These are phyloP conservation scores for Leucoma salicis DNA, from an alignment of 2,888 invertebrate species.

Conservation along the genomic window DNA sequence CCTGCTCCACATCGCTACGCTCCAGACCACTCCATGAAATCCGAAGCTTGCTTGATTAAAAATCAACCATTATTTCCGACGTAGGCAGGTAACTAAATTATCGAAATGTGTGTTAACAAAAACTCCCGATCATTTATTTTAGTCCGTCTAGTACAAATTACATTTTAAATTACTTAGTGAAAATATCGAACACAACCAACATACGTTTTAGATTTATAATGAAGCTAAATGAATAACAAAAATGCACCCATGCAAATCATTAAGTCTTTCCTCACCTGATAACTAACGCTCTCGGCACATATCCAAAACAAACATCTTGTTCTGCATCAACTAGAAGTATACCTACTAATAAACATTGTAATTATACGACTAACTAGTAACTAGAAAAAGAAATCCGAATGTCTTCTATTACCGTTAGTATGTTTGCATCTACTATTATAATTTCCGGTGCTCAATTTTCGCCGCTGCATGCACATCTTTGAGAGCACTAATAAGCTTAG, in stretches of 20 bases:
- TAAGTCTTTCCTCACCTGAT: conserved; percentile 13
- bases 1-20: too few relatives aligned
- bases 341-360: neutral
- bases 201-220: conserved; percentile 5
- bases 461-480: too few relatives aligned
- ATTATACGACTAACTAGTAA: neutral
- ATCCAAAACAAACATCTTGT: conserved; percentile 36
- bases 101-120: neutral
- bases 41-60: neutral
- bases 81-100: neutral
- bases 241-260: conserved; percentile 21
- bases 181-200: conserved; percentile 9
- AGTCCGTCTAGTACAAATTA: neutral
- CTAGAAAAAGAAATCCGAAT: neutral
- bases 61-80: neutral
- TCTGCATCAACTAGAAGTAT: conserved; percentile 20
- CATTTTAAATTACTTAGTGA: conserved; percentile 7
- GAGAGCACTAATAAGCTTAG: too few relatives aligned
- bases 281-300: conserved; percentile 32
- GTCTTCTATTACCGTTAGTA: too few relatives aligned
- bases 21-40: too few relatives aligned
- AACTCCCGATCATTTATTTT: neutral
- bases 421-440: too few relatives aligned
- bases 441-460: too few relatives aligned
- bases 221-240: conserved; percentile 9